phyloP scores from a whole-genome alignment of 37 sponge, comb jelly and placozoan genomes.

The Tethya wilhelma region DNA sequence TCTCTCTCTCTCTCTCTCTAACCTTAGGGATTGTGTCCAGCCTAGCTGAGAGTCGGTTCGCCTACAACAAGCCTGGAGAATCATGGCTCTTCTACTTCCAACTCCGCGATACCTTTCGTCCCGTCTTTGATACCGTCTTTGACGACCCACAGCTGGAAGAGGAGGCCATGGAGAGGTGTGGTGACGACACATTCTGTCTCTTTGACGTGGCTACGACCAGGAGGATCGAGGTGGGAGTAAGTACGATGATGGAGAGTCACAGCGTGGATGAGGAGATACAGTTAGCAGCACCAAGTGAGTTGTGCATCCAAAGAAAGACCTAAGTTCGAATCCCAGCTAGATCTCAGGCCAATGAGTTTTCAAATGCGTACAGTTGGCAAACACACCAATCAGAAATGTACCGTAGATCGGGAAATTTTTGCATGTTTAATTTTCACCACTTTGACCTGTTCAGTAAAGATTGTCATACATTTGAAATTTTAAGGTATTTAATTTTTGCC shows the following conservation, averaged over 20 bases:
- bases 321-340: no score
- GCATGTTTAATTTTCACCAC: no score
- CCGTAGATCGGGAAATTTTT: no score
- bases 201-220: constrained; percentile 63
- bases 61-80: constrained; percentile 14
- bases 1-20: no score
- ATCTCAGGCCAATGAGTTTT: no score
- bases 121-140: constrained; percentile 40
- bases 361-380: no score
- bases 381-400: no score
- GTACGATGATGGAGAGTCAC: constrained; percentile 29
- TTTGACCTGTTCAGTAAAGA: no score
- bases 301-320: no score
- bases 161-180: constrained; percentile 41
- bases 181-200: constrained; percentile 39
- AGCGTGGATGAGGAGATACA: constrained; percentile 29
- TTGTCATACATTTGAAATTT: no score
- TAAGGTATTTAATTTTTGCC: no score
- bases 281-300: constrained; percentile 36
- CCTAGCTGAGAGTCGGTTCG: constrained; percentile 48
- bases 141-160: constrained; percentile 29
- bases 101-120: constrained; percentile 35
- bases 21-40: constrained; percentile 49
- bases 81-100: no score
- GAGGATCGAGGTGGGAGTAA: constrained; percentile 38